Evolutionary conservation across 2,888 invertebrate genomes (phyloP), one percentile per base, ranked within the genome.

Genomic region (Synergus laeviventris): DNA sequence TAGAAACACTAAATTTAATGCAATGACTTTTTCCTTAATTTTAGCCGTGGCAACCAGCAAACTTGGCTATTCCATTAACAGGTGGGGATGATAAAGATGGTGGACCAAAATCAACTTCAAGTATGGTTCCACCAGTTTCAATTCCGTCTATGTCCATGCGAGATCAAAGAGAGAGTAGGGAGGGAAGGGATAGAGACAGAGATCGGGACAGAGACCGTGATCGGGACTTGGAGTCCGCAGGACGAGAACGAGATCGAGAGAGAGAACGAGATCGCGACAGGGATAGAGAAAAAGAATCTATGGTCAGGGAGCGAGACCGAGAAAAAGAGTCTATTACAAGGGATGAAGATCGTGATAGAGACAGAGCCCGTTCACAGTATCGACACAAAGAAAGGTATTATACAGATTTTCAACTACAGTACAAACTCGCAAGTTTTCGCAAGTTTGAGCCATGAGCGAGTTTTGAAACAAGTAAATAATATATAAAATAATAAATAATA

Each of bases 361-460:
- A 89, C 11, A 92, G 93, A 61, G 93, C 93, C n/a, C 92, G 93
- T 54, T 94, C 94, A 79, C 93, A 93, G 1, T 94, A 94, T 73
- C 91, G 94, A 81, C 92, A 92, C 84, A 91, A 94, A 87, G 94
- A 94, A 86, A 93, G 93, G 93, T 93, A 87, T 91, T 21, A 61
- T 76, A 1, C 31, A 31, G 31, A 31, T 31, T 31, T 31, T 31
- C 31, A 31, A 31, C 31, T 31, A 31, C 31, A 31, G 31, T 31
- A 31, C 31, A 31, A 31, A 31, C 31, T 31, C 31, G 31, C 31
- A 31, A 31, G 31, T 31, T 31, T 31, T 31, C 31, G 2, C 31
- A 31, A 31, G 31, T 3, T 31, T 31, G 31, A 31, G 31, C 31
- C 31, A 31, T 31, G 31, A 31, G 31, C 31, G 31, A 31, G 31